Evolutionary conservation across 2,113 vertebrate species (phyloP).

Genomic region (Copsychus sechellarum): DNA sequence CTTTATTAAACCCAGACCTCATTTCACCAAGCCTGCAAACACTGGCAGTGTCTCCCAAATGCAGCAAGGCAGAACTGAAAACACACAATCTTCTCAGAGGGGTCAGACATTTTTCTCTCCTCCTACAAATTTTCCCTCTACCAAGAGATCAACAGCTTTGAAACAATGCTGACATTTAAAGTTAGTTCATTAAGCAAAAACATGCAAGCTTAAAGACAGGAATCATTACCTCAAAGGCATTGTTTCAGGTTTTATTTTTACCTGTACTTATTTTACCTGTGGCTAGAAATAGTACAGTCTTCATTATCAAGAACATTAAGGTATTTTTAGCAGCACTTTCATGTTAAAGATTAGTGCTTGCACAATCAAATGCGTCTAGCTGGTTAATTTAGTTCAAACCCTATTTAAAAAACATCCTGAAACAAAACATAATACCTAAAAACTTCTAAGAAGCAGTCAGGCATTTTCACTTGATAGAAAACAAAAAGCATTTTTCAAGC

Average conservation of each 20-base stretch:
- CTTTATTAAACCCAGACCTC: neutral
- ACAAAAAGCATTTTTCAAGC: neutral
- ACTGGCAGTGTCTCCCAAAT: neutral
- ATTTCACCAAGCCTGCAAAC: neutral
- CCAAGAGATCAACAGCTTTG: neutral
- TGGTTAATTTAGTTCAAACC: neutral
- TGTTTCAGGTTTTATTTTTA: slow-evolving; percentile 5
- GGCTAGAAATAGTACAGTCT: neutral
- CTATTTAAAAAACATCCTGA: neutral
- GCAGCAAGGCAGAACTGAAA: neutral
- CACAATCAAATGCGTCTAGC: neutral
- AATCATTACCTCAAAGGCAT: neutral
- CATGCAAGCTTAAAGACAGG: neutral
- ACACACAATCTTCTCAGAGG: neutral
- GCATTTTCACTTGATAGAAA: neutral
- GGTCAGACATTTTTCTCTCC: neutral
- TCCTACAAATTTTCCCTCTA: neutral
- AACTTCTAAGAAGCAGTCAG: neutral
- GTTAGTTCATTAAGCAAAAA: neutral
- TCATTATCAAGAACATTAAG: neutral
- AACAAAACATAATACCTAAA: neutral
- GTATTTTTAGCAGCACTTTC: neutral
- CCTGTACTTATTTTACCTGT: neutral
- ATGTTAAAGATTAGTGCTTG: neutral
- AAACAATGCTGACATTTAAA: neutral